These are phyloP conservation scores for Dicerorhinus sumatrensis DNA, from an alignment of 2,113 vertebrate genomes.

Conservation along the genomic window DNA sequence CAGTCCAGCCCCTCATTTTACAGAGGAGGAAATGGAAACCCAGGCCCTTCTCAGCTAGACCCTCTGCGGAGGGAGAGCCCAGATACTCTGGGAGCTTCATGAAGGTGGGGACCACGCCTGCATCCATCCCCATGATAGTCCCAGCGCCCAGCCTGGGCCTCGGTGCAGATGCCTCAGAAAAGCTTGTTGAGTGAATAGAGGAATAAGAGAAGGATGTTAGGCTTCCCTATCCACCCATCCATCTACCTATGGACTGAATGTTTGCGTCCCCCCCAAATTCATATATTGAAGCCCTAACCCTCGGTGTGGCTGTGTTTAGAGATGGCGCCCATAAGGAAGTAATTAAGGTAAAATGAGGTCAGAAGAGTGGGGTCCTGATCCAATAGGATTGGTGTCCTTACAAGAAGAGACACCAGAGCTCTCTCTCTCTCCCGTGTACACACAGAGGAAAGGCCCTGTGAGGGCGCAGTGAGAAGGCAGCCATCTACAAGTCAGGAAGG, in stretches of 20 bases:
- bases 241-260: neutral
- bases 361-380: neutral
- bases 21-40: neutral
- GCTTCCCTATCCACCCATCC: accelerated
- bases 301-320: neutral
- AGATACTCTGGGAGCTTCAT: neutral
- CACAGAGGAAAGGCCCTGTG: neutral
- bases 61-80: neutral
- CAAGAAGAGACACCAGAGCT: neutral
- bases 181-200: neutral
- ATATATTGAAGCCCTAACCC: neutral
- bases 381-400: neutral
- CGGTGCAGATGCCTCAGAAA: neutral
- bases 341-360: neutral
- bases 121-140: neutral
- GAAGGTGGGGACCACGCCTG: neutral
- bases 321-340: neutral
- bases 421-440: neutral
- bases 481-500: neutral
- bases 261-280: neutral
- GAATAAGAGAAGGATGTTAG: neutral
- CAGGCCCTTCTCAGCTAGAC: neutral
- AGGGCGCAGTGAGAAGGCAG: neutral
- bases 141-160: neutral
- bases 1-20: neutral